phyloP scores from a whole-genome alignment of 2,113 vertebrate genomes.

The Rhynchomys soricoides region DNA sequence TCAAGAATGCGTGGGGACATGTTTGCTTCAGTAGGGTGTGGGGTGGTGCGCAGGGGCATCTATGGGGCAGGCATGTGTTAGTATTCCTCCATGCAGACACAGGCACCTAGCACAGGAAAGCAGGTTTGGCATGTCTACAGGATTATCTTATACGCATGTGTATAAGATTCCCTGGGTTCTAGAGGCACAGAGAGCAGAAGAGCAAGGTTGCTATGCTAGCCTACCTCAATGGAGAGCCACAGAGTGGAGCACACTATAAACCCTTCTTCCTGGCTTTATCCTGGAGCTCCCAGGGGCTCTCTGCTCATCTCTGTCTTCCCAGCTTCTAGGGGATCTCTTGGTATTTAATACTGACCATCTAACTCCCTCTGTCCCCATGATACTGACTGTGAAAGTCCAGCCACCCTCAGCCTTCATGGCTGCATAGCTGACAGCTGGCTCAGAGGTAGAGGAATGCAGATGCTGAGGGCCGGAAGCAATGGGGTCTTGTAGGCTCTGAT shows the following conservation, averaged over 20 bases:
- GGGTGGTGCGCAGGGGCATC: not conserved
- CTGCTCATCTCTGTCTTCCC: not conserved
- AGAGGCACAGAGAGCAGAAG: not conserved
- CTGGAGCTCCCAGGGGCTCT: not conserved
- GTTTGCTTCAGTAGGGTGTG: not conserved
- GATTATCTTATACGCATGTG: not conserved
- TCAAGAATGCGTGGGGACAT: not conserved
- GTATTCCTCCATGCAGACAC: not conserved
- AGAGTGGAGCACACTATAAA: not conserved
- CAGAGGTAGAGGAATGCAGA: not conserved
- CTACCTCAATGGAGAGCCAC: not conserved
- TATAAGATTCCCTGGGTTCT: slow-evolving; percentile 35
- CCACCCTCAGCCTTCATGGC: not conserved
- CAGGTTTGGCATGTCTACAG: not conserved
- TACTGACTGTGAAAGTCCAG: no score
- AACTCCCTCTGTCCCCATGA: no score
- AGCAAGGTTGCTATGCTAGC: not conserved
- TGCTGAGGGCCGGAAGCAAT: not conserved
- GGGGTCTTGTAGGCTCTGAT: not conserved
- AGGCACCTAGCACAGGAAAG: not conserved
- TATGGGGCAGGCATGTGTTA: accelerated
- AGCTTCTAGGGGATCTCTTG: not conserved
- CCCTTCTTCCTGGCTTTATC: not conserved
- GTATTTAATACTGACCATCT: not conserved
- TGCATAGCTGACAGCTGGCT: not conserved